Evolutionary conservation across 2,797 vertebrate genomes (phyloP), one percentile per base, ranked within the genome.

Genomic region (Lepus townsendii): DNA sequence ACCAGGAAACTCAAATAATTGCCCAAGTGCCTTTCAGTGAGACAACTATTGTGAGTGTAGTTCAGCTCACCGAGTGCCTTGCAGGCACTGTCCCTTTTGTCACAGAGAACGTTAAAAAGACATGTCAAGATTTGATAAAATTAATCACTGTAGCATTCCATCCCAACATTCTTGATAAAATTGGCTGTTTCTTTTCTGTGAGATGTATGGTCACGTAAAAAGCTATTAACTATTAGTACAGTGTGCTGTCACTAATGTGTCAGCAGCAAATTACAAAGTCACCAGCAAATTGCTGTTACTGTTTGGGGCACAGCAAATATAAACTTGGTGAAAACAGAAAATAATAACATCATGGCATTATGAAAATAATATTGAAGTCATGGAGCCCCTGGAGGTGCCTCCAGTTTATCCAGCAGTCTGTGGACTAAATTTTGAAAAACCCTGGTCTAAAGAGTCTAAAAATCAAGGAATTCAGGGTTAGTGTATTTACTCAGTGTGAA

Each of bases 201-300:
- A 50, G 14, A 57, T 3, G 0, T 12, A 8, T 7, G 17, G 26
- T 30, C 6, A 6, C 19, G 1, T 2, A 4, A 30, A 35, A 35
- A 22, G 42, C 30, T 35, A 3, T 57, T 8, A 10, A 19, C 32
- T 2, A 2, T 57, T 47, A 1, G 38, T 10, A 22, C n/a, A 13
- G 9, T 14, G 24, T 3, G 4, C 30, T 10, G 4, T 10, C 30
- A 17, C 4, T 35, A 22, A 54, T 62, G 20, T 35, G 32, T 47
- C 22, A 47, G 42, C 42, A 47, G 42, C 42, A 47, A 47, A 47
- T 47, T 9, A 47, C 12, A 20, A 16, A 86, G 47, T 11, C 50
- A n/a, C 19, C 17, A 30, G 20, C n/a, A 32, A 52, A 30, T 27
- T 10, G 4, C 1, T n/a, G 7, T n/a, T n/a, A 0, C 10, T 27